Base-by-base conservation (phyloP, 1,140 invertebrate genomes). In the Drosophila kikkawai region DNA sequence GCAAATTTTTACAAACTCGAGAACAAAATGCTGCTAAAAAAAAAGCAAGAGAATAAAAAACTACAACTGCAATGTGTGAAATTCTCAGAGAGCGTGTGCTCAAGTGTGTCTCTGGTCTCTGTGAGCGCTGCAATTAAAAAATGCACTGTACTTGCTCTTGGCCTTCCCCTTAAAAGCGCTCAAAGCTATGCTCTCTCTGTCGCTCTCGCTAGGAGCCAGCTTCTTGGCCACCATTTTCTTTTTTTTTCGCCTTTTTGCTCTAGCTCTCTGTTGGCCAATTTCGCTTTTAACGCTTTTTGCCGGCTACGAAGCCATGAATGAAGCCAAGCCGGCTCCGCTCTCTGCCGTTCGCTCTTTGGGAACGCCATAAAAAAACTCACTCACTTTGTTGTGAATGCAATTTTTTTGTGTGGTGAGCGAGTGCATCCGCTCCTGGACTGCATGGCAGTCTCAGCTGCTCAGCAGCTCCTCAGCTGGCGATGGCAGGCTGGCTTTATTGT, bases 201-300 rank as follows among this genome's bases (percentile, higher is more conserved):
- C 51, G 53, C 53, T 56, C 53, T 22, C 19, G 53, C 36, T 56
- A 7, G 53, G 15, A 77, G 57, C 47, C 56, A 55, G 19, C 34
- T 79, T 79, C 80, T 82, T 67, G 66, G 79, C 84, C 84, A 87
- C 84, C 84, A 87, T 87, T 87, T 87, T 87, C 68, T 80, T 87
- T 85, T 70, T 77, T 71, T 85, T 51, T 73, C 11, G 53, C 55
- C 56, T 58, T 34, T 53, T 70, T 26, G 22, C 36, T 22, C 60
- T 15, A n/a, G 39, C 63, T 85, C 80, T 86, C 61, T 71, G 64
- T 64, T 87, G 73, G 81, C 75, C 85, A 90, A 90, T 90, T 90
- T 90, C 85, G 85, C 85, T 90, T 90, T 90, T 85, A 90, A 90
- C 80, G 75, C 79, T 88, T 86, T 88, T 81, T 79, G 86, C 84